Evolutionary conservation across 2,797 vertebrate genomes (phyloP), one percentile per base, ranked within the genome.

Genomic region (Sebastes iracundus): DNA sequence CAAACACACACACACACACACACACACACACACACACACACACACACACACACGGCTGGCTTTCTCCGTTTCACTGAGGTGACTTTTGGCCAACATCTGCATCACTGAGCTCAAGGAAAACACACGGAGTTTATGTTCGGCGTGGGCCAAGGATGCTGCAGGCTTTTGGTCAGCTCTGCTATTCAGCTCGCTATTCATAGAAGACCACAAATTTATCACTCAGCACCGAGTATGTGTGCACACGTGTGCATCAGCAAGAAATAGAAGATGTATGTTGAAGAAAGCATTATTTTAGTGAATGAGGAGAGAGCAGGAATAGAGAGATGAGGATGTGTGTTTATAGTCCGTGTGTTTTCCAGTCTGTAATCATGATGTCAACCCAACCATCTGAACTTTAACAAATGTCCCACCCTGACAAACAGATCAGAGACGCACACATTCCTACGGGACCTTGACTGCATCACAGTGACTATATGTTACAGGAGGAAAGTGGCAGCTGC

Each of bases 141-240:
- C 13, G 27, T 22, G 62, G 61, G 77, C 79, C 75, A 72, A 83
- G 68, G 90, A 91, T 92, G 80, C 89, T 89, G 87, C 91, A 82
- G 93, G 90, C 88, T 88, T 90, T 88, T 90, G 93, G 93, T 91
- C 90, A 91, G 91, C 25, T 75, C 88, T 83, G 92, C 90, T 92
- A 90, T 94, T 93, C 85, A 70, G 90, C 77, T 42, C 62, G 69
- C 85, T 93, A 93, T 92, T 94, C 90, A 90, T 93, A 95, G 93
- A 93, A 82, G 85, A 81, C 91, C 85, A 86, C 90, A 94, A 42
- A 93, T 92, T 83, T 90, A 93, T 94, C 92, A 94, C 88, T 87
- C 83, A 58, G 88, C 63, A 60, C 33, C 9, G 42, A 32, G 52
- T 11, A 68, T 56, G 64, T 80, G 10, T 80, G 80, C 23, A 32